Percentiles rank a stretch among this genome's conserved stretches.
phyloP scores from a whole-genome alignment of 2,797 vertebrate species.

The Percopsis omiscomaycus region DNA sequence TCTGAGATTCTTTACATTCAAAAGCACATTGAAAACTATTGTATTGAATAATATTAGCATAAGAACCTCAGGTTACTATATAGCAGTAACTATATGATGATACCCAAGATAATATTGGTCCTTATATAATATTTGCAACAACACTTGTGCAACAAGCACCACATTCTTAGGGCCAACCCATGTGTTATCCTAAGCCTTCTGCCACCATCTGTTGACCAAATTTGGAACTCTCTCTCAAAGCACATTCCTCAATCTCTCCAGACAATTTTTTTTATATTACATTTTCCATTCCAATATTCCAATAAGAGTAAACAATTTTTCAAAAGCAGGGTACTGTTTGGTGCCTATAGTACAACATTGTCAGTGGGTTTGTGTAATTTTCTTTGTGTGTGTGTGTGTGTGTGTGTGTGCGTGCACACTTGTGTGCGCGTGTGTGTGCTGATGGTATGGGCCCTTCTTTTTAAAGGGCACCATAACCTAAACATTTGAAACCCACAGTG shows the following conservation, averaged over 20 bases:
- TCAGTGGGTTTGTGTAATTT: too few species aligned
- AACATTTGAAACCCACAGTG: not conserved
- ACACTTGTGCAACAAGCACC: slow-evolving; percentile 19
- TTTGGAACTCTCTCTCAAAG: slow-evolving; percentile 40
- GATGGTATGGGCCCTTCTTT: not conserved
- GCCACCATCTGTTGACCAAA: slow-evolving; percentile 75
- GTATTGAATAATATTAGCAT: slow-evolving; percentile 24
- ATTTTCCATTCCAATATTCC: slow-evolving; percentile 27
- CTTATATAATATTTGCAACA: slow-evolving; percentile 28
- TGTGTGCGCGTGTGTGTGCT: not conserved
- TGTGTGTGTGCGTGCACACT: not conserved
- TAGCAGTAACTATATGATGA: slow-evolving; percentile 7
- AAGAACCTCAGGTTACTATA: not conserved
- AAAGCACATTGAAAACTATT: slow-evolving; percentile 14
- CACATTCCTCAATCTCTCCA: too few species aligned
- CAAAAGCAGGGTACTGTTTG: not conserved
- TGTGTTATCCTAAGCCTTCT: slow-evolving; percentile 54
- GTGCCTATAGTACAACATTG: too few species aligned
- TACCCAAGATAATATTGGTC: not conserved
- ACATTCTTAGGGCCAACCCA: not conserved
- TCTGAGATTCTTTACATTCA: slow-evolving; percentile 21
- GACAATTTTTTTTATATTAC: slow-evolving; percentile 1
- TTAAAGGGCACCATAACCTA: not conserved
- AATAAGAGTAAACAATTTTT: slow-evolving; percentile 10
- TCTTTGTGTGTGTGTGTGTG: not conserved